Conservation (phyloP, 1,140 invertebrate genomes). For the Megathymus violae region DNA sequence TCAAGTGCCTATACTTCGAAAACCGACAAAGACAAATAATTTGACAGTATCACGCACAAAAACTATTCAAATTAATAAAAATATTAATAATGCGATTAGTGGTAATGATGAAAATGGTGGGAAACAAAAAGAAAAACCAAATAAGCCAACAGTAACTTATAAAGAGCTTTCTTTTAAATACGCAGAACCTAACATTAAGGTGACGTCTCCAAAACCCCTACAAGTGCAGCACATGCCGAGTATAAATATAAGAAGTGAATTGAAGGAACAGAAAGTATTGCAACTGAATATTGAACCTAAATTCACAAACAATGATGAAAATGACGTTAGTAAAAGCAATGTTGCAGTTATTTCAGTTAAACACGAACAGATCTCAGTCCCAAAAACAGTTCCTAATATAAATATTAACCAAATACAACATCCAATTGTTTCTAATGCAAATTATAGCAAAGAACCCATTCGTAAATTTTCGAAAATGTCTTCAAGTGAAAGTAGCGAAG, state of each 20-base stretch:
- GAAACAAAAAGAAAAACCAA: slow-evolving; percentile 46
- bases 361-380: slow-evolving; percentile 45
- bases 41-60: slow-evolving; percentile 59
- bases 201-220: slow-evolving; percentile 46
- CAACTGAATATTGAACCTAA: slow-evolving; percentile 76
- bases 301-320: slow-evolving; percentile 25
- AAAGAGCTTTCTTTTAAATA: slow-evolving; percentile 65
- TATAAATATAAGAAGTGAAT: slow-evolving; percentile 77
- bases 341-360: slow-evolving; percentile 62
- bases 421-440: slow-evolving; percentile 15
- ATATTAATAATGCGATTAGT: slow-evolving; percentile 17
- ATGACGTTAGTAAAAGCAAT: slow-evolving; percentile 51
- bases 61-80: slow-evolving; percentile 58
- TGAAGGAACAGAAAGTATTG: slow-evolving; percentile 78
- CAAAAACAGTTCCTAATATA: slow-evolving; percentile 31
- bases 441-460: slow-evolving; percentile 31
- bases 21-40: slow-evolving; percentile 48
- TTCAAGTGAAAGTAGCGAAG: slow-evolving; percentile 62
- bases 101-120: slow-evolving; percentile 39
- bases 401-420: slow-evolving; percentile 18
- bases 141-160: slow-evolving; percentile 51
- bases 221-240: slow-evolving; percentile 75
- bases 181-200: slow-evolving; percentile 47
- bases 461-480: slow-evolving; percentile 69
- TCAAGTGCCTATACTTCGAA: slow-evolving; percentile 41